Conservation (phyloP, 2,888 invertebrate species). For the Heliconius cydno region DNA sequence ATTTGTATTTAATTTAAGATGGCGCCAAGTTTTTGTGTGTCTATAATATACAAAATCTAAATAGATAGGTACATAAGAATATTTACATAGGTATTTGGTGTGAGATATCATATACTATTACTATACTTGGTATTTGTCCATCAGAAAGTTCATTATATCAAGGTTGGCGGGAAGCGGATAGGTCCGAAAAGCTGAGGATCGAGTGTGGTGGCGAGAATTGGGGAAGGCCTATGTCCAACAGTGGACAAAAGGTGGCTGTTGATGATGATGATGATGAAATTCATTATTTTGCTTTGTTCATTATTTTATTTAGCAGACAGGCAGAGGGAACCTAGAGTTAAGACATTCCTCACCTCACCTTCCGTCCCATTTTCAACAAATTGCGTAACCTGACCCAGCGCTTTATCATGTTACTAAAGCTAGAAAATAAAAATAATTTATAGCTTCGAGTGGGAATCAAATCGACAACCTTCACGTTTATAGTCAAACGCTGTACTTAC, state of each 20-base stretch:
- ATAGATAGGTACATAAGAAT: background rate
- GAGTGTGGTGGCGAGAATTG: no score
- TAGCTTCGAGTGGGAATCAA: no score
- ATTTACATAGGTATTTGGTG: background rate
- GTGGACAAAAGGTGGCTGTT: no score
- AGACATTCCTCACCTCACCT: background rate
- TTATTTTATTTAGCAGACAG: no score
- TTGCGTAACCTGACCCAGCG: background rate
- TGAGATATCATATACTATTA: background rate
- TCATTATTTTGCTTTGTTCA: no score
- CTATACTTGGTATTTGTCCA: background rate
- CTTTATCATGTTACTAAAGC: background rate
- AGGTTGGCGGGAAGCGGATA: no score
- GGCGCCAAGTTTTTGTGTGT: conserved; percentile 63
- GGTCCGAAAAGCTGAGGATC: no score
- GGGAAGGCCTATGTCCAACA: no score
- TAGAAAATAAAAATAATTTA: no score
- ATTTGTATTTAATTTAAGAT: conserved; percentile 42
- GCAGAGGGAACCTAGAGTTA: background rate
- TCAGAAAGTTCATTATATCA: background rate
- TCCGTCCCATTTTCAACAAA: background rate
- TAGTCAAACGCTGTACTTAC: no score
- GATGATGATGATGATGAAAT: no score
- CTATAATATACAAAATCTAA: conserved; percentile 28
- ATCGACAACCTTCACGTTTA: no score